Evolutionary conservation across 2,888 invertebrate genomes (phyloP).

Genomic region (Polyploca ridens): DNA sequence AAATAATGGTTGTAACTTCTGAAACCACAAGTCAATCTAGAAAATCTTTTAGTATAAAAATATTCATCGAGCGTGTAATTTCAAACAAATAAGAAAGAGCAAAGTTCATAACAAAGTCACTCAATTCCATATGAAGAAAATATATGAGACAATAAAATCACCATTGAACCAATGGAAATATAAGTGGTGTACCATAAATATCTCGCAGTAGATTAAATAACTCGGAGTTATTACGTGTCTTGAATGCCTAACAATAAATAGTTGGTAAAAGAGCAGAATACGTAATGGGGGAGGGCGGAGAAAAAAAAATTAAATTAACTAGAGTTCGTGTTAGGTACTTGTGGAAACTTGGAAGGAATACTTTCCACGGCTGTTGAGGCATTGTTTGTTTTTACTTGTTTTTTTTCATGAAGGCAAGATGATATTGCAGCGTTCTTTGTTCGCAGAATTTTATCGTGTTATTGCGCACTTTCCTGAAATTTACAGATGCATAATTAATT

Average conservation of each 20-base stretch:
- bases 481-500: neutral
- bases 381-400: neutral
- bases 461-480: conserved; percentile 1
- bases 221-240: conserved; percentile 73
- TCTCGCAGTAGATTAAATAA: conserved; percentile 74
- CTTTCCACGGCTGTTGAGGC: neutral
- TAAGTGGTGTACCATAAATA: conserved; percentile 37
- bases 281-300: conserved; percentile 23
- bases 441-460: neutral
- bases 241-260: conserved; percentile 68
- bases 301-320: conserved; percentile 35
- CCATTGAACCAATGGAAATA: neutral
- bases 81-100: conserved; percentile 13
- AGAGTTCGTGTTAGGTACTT: conserved; percentile 26
- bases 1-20: too few species aligned
- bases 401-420: conserved; percentile 1
- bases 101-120: conserved; percentile 24
- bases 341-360: conserved; percentile 17
- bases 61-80: neutral
- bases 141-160: conserved; percentile 14
- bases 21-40: too few species aligned
- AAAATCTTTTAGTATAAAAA: neutral
- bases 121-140: conserved; percentile 27
- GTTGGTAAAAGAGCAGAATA: conserved; percentile 34
- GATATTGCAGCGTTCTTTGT: conserved; percentile 6